Percentiles rank a stretch among this genome's conserved stretches.
Evolutionary conservation across 2,113 vertebrate species (phyloP).

Genomic region (Agapornis roseicollis): DNA sequence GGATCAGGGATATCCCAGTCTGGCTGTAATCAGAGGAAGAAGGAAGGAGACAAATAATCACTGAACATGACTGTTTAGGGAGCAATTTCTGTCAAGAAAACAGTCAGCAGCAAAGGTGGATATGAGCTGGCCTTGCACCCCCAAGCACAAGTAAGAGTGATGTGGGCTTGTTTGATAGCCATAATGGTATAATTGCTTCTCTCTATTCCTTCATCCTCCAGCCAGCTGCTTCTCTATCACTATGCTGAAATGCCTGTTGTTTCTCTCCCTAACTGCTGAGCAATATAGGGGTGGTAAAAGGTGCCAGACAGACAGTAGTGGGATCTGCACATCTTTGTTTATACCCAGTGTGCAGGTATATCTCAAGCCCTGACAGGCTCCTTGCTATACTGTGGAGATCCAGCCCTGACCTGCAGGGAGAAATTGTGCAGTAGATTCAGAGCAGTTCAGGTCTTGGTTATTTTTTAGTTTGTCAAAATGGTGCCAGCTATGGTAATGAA

Average conservation of each 20-base stretch:
- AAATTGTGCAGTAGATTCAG: neutral
- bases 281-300: neutral
- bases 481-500: neutral
- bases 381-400: neutral
- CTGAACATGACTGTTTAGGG: slow-evolving; percentile 40
- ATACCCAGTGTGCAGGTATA: neutral
- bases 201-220: slow-evolving; percentile 3
- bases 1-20: slow-evolving; percentile 60
- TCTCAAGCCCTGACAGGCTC: neutral
- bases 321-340: neutral
- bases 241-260: slow-evolving; percentile 7
- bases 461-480: neutral
- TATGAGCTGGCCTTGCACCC: neutral
- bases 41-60: slow-evolving; percentile 59
- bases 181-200: slow-evolving; percentile 30
- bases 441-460: neutral
- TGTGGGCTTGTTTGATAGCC: slow-evolving; percentile 4
- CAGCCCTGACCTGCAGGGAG: neutral
- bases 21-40: slow-evolving; percentile 46
- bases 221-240: slow-evolving; percentile 30
- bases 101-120: slow-evolving; percentile 33
- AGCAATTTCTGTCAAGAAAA: slow-evolving; percentile 49
- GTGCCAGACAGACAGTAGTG: neutral
- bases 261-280: slow-evolving; percentile 25
- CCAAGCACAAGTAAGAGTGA: slow-evolving; percentile 20